phyloP scores from a whole-genome alignment of 1,140 invertebrate genomes.

The Pomacea maculata region DNA sequence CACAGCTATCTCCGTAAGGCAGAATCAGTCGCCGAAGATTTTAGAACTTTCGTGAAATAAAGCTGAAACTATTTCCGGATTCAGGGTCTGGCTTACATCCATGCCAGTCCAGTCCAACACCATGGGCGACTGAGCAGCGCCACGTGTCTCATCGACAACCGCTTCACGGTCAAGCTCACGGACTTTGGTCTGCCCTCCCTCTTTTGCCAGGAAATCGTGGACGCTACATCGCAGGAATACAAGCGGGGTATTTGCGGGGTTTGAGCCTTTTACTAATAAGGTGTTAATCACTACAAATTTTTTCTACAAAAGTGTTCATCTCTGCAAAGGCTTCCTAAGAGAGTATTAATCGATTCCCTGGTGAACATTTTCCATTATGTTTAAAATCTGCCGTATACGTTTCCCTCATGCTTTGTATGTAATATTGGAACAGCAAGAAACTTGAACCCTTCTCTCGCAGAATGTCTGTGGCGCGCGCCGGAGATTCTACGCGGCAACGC shows the following conservation, averaged over 20 bases:
- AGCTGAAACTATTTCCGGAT: background rate
- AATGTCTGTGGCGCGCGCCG: conserved; percentile 86
- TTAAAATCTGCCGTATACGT: background rate
- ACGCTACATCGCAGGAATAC: conserved; percentile 23
- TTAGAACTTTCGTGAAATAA: too few relatives aligned
- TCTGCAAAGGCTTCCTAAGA: too few relatives aligned
- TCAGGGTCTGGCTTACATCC: conserved; percentile 93
- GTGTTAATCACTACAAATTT: background rate
- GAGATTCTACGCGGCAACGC: conserved; percentile 77
- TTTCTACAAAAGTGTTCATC: background rate
- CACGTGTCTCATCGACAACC: conserved; percentile 87
- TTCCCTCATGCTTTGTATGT: background rate
- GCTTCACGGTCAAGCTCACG: conserved; percentile 92
- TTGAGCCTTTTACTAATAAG: background rate
- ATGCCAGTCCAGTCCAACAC: conserved; percentile 78
- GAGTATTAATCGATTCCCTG: too few relatives aligned
- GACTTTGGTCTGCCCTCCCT: conserved; percentile 84
- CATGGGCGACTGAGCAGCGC: conserved; percentile 97
- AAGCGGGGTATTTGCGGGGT: conserved; percentile 19
- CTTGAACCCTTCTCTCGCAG: conserved; percentile 8
- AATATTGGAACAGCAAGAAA: background rate
- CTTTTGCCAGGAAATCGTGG: conserved; percentile 12
- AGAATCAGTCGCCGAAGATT: too few relatives aligned
- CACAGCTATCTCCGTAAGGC: too few relatives aligned
- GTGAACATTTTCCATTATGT: background rate